These are phyloP conservation scores for Microplitis demolitor DNA, from an alignment of 1,140 invertebrate genomes.

Conservation along the genomic window DNA sequence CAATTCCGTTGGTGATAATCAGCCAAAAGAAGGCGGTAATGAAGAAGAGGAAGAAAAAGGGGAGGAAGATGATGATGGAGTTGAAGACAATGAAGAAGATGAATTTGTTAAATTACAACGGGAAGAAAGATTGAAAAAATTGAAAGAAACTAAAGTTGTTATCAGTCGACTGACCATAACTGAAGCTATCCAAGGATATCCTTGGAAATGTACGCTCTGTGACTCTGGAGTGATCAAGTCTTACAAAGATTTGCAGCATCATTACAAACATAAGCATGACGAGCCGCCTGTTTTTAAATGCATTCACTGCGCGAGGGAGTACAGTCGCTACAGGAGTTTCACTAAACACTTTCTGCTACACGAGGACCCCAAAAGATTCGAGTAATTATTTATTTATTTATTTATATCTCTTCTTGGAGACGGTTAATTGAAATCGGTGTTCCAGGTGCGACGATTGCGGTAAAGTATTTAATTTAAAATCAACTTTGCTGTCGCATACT, in stretches of 20 bases:
- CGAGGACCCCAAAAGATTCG: constrained; percentile 46
- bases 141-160: neutral
- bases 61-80: neutral
- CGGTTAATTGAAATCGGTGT: neutral
- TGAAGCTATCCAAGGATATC: constrained; percentile 25
- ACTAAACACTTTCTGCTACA: constrained; percentile 43
- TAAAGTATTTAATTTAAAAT: constrained; percentile 45
- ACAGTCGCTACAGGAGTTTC: constrained; percentile 43
- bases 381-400: constrained; percentile 52
- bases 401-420: neutral
- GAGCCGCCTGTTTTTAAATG: constrained; percentile 41
- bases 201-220: constrained; percentile 30
- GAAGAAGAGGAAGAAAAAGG: neutral
- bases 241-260: constrained; percentile 32
- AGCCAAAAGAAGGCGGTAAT: neutral
- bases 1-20: neutral
- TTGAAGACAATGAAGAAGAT: neutral
- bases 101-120: neutral
- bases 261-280: constrained; percentile 38
- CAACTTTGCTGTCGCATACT: constrained; percentile 37
- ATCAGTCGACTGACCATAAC: neutral
- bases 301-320: constrained; percentile 38
- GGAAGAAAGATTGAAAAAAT: neutral
- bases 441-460: constrained; percentile 42
- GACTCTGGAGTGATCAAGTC: constrained; percentile 3